These are phyloP conservation scores for Lepisosteus oculatus DNA, from an alignment of 2,113 vertebrate species.

Conservation along the genomic window DNA sequence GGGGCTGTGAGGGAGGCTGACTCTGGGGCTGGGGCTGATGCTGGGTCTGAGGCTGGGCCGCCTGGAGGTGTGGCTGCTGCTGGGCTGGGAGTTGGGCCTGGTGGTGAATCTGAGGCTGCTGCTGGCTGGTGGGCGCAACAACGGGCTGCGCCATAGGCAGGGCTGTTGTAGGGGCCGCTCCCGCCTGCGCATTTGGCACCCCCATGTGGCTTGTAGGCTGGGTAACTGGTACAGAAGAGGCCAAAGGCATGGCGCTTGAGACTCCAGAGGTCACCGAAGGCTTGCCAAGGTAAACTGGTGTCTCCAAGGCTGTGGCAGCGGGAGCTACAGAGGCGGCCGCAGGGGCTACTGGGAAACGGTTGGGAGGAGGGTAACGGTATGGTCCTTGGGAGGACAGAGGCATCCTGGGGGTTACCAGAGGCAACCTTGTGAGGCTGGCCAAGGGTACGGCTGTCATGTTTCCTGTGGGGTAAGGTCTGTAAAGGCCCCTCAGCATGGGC, in stretches of 20 bases:
- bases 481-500: conserved; percentile 83
- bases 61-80: conserved; percentile 6
- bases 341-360: conserved; percentile 59
- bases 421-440: conserved; percentile 83
- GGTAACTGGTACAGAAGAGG: conserved; percentile 39
- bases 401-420: conserved; percentile 78
- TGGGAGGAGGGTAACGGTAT: conserved; percentile 76
- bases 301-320: conserved; percentile 65
- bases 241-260: conserved; percentile 38
- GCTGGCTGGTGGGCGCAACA: conserved; percentile 53
- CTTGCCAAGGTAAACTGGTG: conserved; percentile 87
- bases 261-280: conserved; percentile 56
- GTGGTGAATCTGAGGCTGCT: conserved; percentile 14
- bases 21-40: conserved; percentile 42
- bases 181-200: conserved; percentile 34
- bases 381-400: conserved; percentile 73
- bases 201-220: conserved; percentile 41
- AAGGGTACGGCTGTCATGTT: conserved; percentile 83
- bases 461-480: conserved; percentile 77
- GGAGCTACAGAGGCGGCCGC: conserved; percentile 46
- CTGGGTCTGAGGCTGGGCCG: conserved; percentile 33
- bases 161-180: conserved; percentile 37
- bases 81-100: conserved; percentile 11
- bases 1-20: conserved; percentile 17
- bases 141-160: conserved; percentile 34